Conservation (phyloP, 2,797 vertebrate species). For the Crenuchus spilurus region DNA sequence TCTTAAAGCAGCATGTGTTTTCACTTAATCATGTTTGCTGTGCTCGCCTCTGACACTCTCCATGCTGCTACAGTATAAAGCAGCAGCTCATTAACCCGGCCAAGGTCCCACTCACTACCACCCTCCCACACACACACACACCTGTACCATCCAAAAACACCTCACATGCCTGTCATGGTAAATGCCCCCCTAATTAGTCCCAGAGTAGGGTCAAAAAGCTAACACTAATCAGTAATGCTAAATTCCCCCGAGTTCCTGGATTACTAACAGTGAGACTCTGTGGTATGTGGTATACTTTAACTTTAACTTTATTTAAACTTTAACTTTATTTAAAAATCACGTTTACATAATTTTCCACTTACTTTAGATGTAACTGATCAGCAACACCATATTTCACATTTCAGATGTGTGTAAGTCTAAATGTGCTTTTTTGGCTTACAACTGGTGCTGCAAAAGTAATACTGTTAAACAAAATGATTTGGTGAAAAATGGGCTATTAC, state of each 20-base stretch:
- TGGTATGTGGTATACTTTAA: neutral
- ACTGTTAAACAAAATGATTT: too few species aligned
- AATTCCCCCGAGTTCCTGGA: neutral
- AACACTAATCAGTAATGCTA: neutral
- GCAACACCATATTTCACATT: too few species aligned
- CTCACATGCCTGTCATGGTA: neutral
- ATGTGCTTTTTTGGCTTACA: too few species aligned
- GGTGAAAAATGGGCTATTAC: too few species aligned
- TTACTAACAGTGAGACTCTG: neutral
- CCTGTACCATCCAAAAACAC: constrained; percentile 23
- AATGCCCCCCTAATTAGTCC: constrained; percentile 4
- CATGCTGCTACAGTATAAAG: constrained; percentile 24
- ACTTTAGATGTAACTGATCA: too few species aligned
- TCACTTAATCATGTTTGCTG: constrained; percentile 44
- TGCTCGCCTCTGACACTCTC: constrained; percentile 39
- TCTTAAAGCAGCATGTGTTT: constrained; percentile 45
- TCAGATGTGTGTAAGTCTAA: too few species aligned
- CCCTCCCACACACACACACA: constrained; percentile 3
- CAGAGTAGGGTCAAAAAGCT: constrained; percentile 12
- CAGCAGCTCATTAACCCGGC: constrained; percentile 27
- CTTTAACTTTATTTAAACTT: too few species aligned
- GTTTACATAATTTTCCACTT: too few species aligned
- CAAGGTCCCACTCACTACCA: neutral
- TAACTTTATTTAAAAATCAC: too few species aligned
- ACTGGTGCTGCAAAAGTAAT: too few species aligned